A percentile compares a stretch with the other conserved stretches of the same genome.
Conservation (phyloP, 2,888 invertebrate species). For the Drepana falcataria region DNA sequence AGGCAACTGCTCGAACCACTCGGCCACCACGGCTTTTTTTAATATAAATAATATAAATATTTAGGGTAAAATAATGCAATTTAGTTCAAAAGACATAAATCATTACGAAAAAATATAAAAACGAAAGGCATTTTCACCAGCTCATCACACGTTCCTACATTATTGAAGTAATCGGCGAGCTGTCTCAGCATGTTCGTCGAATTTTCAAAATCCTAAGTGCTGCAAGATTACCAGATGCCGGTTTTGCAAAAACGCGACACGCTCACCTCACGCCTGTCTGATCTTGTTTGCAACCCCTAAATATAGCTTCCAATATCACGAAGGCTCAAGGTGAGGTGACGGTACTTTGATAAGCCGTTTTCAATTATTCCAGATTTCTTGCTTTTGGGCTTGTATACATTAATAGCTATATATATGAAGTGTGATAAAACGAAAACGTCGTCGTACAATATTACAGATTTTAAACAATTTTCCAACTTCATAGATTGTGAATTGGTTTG, state of each 20-base stretch:
- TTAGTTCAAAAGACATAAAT: too few species aligned
- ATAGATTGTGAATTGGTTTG: too few species aligned
- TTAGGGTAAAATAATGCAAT: too few species aligned
- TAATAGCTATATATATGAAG: too few species aligned
- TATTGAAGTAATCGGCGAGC: constrained; percentile 13
- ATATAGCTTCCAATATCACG: constrained; percentile 14
- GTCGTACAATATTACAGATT: too few species aligned
- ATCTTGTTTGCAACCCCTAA: constrained; percentile 43
- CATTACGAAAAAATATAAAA: background rate
- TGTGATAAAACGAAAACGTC: too few species aligned
- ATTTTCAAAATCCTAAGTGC: constrained; percentile 57
- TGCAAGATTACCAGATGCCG: constrained; percentile 56
- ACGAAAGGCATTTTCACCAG: too few species aligned
- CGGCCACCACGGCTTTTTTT: too few species aligned
- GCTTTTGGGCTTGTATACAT: background rate
- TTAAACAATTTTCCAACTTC: too few species aligned
- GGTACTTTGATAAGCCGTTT: constrained; percentile 37
- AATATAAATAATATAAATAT: too few species aligned
- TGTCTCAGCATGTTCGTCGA: constrained; percentile 6
- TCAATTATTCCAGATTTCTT: constrained; percentile 17
- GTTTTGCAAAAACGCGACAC: constrained; percentile 52
- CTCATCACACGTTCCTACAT: too few species aligned
- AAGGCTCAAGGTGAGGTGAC: constrained; percentile 31
- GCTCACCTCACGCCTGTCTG: constrained; percentile 66
- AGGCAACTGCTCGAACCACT: too few species aligned